These are phyloP conservation scores for Mormyrus proboscirostris DNA, from an alignment of 2,797 vertebrate species.

Conservation along the genomic window DNA sequence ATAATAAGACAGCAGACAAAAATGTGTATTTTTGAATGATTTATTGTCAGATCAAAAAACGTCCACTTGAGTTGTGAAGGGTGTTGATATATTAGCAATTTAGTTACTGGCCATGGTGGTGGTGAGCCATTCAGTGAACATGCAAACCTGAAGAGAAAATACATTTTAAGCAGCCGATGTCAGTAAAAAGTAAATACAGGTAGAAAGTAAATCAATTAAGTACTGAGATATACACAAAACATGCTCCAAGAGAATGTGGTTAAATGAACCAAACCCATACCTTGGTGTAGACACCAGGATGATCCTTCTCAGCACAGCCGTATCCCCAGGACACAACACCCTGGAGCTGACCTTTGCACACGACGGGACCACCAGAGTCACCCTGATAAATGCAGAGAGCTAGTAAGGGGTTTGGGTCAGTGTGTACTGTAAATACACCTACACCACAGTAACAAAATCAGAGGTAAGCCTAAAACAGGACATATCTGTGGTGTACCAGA, in stretches of 20 bases:
- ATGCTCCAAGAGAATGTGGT: background rate
- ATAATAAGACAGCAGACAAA: background rate
- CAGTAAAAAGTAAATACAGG: background rate
- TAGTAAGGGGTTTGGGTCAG: background rate
- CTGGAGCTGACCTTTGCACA: background rate
- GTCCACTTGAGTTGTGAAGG: background rate
- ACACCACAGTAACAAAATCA: background rate
- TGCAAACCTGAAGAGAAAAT: background rate
- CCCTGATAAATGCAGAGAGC: background rate
- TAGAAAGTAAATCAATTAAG: background rate
- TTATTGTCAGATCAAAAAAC: background rate
- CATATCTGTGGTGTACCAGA: background rate
- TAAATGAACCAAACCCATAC: background rate
- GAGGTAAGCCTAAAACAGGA: background rate
- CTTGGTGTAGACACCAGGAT: conserved; percentile 16
- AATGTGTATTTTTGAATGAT: background rate
- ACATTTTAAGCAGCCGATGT: background rate
- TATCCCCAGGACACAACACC: conserved; percentile 21
- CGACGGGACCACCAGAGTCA: conserved; percentile 16
- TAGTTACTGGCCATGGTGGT: conserved; percentile 18
- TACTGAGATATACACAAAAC: background rate
- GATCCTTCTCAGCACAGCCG: conserved; percentile 18
- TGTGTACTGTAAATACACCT: background rate
- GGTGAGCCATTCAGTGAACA: conserved; percentile 1
- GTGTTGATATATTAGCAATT: background rate